A percentile compares a stretch with the other conserved stretches of the same genome.
Evolutionary conservation across 2,113 vertebrate species (phyloP).

Genomic region (Oceanodroma tethys): DNA sequence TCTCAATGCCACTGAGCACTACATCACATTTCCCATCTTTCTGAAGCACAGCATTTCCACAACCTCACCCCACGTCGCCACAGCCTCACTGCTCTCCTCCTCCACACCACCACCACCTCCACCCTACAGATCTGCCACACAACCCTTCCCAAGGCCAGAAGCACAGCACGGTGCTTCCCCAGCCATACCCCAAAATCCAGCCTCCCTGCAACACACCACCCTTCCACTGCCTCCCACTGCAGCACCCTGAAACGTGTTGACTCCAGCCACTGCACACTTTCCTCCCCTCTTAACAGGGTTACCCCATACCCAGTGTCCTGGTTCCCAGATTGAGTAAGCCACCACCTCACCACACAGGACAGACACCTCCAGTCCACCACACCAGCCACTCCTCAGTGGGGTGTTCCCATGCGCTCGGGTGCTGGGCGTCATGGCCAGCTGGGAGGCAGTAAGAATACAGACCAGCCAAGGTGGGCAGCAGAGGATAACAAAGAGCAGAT

Average conservation of each 20-base stretch:
- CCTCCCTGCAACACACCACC: not conserved
- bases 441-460: not conserved
- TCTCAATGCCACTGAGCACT: not conserved
- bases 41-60: not conserved
- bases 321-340: no score
- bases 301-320: not conserved
- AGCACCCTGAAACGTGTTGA: rapidly evolving
- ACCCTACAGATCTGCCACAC: not conserved
- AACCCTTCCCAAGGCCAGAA: not conserved
- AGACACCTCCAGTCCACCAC: not conserved
- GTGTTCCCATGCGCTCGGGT: rapidly evolving
- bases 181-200: not conserved
- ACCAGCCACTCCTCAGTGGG: not conserved
- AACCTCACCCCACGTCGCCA: not conserved
- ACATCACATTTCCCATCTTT: not conserved
- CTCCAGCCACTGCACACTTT: rapidly evolving
- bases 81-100: not conserved
- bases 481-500: not conserved
- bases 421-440: not conserved
- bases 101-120: not conserved
- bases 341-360: not conserved
- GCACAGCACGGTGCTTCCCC: not conserved
- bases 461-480: not conserved
- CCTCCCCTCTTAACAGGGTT: not conserved
- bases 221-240: not conserved